These are phyloP conservation scores for Rhagonycha lutea DNA, from an alignment of 2,888 invertebrate genomes.

Conservation along the genomic window DNA sequence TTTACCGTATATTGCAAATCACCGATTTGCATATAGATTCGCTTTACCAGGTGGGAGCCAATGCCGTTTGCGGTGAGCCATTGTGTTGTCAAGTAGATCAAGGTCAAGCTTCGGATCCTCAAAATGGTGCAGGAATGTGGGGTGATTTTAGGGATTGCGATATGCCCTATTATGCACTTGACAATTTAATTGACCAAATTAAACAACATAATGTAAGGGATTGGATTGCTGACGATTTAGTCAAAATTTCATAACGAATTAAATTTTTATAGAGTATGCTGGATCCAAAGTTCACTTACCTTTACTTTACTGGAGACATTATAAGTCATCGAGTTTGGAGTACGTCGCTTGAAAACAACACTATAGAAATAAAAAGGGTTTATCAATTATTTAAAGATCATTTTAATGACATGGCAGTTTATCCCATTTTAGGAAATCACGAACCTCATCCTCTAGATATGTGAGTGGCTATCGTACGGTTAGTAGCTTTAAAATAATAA, in stretches of 20 bases:
- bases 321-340: conserved; percentile 89
- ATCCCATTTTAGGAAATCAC: conserved; percentile 70
- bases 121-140: not conserved
- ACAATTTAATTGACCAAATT: conserved; percentile 83
- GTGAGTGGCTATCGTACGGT: conserved; percentile 59
- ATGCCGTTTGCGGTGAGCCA: not conserved
- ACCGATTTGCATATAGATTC: not conserved
- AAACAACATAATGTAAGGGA: conserved; percentile 84
- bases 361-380: conserved; percentile 60
- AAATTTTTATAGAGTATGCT: not conserved
- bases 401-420: conserved; percentile 60
- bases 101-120: not conserved
- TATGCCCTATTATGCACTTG: conserved; percentile 36
- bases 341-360: conserved; percentile 69
- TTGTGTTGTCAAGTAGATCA: not conserved
- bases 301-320: conserved; percentile 87
- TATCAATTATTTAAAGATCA: conserved; percentile 49
- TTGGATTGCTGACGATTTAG: conserved; percentile 65
- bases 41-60: not conserved
- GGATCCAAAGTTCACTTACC: conserved; percentile 49
- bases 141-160: not conserved
- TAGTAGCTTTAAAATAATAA: not conserved
- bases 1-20: not conserved
- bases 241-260: conserved; percentile 54
- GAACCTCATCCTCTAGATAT: conserved; percentile 77